phyloP scores from a whole-genome alignment of 1,140 invertebrate species.

The Pachypeltis micranthus region DNA sequence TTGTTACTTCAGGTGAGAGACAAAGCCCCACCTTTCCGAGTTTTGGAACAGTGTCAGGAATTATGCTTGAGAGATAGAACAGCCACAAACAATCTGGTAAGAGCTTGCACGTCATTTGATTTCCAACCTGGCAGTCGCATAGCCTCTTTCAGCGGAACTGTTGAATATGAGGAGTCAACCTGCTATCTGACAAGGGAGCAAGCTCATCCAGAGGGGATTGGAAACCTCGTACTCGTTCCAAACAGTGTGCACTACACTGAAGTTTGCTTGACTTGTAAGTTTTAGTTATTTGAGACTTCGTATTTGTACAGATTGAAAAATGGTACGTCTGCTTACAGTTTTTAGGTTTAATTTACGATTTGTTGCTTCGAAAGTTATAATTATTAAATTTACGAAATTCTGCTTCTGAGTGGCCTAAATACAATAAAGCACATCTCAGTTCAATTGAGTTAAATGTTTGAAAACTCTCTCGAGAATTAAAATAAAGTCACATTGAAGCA shows the following conservation, averaged over 20 bases:
- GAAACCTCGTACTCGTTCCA: constrained; percentile 68
- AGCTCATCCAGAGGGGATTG: constrained; percentile 70
- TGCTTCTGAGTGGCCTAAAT: too few species aligned
- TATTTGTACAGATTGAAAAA: too few species aligned
- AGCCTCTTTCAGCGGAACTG: constrained; percentile 62
- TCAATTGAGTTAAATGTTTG: too few species aligned
- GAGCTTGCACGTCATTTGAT: constrained; percentile 74
- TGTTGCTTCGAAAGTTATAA: neutral
- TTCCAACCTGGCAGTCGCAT: constrained; percentile 77
- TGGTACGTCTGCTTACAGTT: neutral
- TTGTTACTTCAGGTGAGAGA: constrained; percentile 52
- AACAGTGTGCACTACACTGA: constrained; percentile 81
- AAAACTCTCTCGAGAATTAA: too few species aligned
- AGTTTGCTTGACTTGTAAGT: constrained; percentile 77
- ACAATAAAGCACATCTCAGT: too few species aligned
- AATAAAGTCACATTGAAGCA: too few species aligned
- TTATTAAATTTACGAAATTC: neutral
- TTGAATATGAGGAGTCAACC: constrained; percentile 81
- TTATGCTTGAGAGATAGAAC: constrained; percentile 70
- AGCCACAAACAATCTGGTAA: constrained; percentile 61
- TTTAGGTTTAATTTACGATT: neutral
- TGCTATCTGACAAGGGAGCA: constrained; percentile 77
- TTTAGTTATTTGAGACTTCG: too few species aligned
- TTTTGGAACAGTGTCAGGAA: constrained; percentile 71
- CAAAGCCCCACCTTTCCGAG: constrained; percentile 66